Evolutionary conservation across 2,888 invertebrate genomes (phyloP), one percentile per base, ranked within the genome.

Genomic region (Drosophila paracracens): DNA sequence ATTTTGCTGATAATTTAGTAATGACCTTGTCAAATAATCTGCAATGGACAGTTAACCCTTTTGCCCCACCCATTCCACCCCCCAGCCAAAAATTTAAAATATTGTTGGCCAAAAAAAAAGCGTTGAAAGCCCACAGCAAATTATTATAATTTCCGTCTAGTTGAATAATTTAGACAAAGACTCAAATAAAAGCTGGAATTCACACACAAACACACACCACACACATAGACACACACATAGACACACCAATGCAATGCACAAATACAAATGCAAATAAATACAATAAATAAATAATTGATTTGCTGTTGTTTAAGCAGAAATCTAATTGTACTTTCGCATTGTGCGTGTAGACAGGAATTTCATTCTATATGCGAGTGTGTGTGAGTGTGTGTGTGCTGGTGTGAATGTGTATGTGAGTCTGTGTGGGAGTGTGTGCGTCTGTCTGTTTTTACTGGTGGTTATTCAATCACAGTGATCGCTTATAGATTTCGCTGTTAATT

Each of bases 231-330:
- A 71, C 43, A 16, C 68, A 70, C 74, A 73, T 57, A 21, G 4
- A 46, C 2, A 46, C n/a, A n/a, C 52, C 57, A 56, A 61, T 50
- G 70, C 40, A 76, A 60, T 52, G 33, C 21, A 68, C 36, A 25
- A 18, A 25, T 25, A 54, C 54, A 36, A 27, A 56, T 27, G 18
- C 54, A 56, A 56, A 56, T 27, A n/a, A 73, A 71, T 80, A 78
- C 66, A 70, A 72, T 70, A 81, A 69, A 81, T 72, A 62, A 71
- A 82, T 88, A 87, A 87, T 88, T 87, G 79, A 87, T 86, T 81
- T 78, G 65, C 27, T 31, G 74, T 78, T 83, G 74, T 88, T 80
- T 61, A 70, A 76, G 76, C 76, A 66, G 71, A 76, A 65, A 76
- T 82, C 82, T 76, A 87, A 85, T 85, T 85, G 82, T 77, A 70